Base-by-base conservation (phyloP, 2,797 vertebrate genomes). In the Chelidonichthys spinosus region DNA sequence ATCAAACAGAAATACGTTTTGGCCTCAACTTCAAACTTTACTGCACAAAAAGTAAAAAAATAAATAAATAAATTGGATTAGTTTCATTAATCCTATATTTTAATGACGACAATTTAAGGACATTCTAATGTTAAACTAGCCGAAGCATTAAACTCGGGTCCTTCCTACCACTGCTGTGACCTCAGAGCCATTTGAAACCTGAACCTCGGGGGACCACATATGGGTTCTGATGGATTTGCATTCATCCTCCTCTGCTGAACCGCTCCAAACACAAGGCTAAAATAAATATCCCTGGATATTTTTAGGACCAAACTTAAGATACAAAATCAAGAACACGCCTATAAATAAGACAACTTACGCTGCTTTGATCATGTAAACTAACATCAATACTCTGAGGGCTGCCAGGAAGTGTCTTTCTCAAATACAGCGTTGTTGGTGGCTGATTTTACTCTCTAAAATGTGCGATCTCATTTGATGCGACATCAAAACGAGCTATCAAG, bases 331-430 rank as follows among this genome's bases (percentile, higher is more conserved):
- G 42, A 67, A 42, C 58, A 65, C 52, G 37, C 65, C 77, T 87
- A 85, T 88, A 83, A 89, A 91, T 89, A 88, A 60, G 70, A 71
- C 15, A 0, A 52, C 43, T 76, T 67, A 55, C 65, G 49, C 33
- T 13, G 43, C 69, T n/a, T 74, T 69, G 63, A 58, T 35, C n/a
- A n/a, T n/a, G 33, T 69, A 46, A 73, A 69, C 47, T 61, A 40
- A 43, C 13, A 55, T 54, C 36, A 35, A 53, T 11, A 37, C 33
- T 63, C 36, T 61, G 53, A 73, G 35, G 25, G 32, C 37, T 46
- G 50, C 25, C 36, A 32, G 60, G 15, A 72, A 49, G 18, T 55
- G 32, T 68, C 17, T 46, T 32, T 63, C 32, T 78, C 17, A 68
- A 72, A 78, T 42, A 40, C 35, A 42, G 9, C 7, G 2, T 33